Conservation (phyloP, 2,797 vertebrate genomes). For the Pipistrellus pipistrellus region DNA sequence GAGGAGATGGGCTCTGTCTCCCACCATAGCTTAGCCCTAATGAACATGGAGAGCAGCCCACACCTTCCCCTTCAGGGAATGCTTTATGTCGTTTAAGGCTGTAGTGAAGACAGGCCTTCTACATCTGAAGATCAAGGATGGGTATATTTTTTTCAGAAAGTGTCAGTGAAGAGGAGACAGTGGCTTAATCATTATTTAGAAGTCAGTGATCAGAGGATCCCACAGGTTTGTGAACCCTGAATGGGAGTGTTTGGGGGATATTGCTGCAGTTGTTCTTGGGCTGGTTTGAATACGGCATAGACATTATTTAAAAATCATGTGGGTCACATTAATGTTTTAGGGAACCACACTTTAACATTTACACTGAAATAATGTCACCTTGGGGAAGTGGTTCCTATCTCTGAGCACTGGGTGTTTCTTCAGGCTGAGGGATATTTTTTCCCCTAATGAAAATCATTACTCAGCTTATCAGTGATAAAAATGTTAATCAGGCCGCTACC, state of each 20-base stretch:
- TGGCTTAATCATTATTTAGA: background rate
- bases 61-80: background rate
- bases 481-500: slow-evolving; percentile 94
- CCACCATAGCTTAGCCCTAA: background rate
- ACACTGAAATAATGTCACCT: slow-evolving; percentile 88
- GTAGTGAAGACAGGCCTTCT: background rate
- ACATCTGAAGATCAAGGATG: background rate
- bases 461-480: slow-evolving; percentile 90
- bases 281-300: slow-evolving; percentile 87
- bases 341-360: background rate
- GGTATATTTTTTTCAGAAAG: background rate
- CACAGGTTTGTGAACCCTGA: background rate
- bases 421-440: slow-evolving; percentile 89
- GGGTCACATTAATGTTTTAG: slow-evolving; percentile 86
- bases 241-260: background rate
- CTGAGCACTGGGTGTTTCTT: slow-evolving; percentile 91
- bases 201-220: background rate
- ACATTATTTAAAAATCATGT: slow-evolving; percentile 93
- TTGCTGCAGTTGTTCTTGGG: slow-evolving; percentile 65
- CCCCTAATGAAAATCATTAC: slow-evolving; percentile 77
- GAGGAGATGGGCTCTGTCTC: background rate
- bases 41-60: background rate
- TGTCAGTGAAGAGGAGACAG: background rate
- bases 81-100: background rate
- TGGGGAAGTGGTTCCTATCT: slow-evolving; percentile 94